phyloP scores from a whole-genome alignment of 2,797 vertebrate species.

The Orientallactaga sibirica region DNA sequence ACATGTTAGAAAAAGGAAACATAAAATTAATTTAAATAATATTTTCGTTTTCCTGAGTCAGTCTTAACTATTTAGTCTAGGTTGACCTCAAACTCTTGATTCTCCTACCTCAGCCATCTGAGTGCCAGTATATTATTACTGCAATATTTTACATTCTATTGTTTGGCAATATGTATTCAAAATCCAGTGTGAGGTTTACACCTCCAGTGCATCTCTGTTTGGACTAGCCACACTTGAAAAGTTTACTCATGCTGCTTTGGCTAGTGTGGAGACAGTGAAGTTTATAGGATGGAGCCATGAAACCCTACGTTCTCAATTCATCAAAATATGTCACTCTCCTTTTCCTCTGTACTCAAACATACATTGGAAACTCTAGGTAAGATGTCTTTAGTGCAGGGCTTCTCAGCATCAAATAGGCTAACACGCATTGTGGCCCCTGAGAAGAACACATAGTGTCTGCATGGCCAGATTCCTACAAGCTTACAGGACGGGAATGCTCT shows the following conservation, averaged over 20 bases:
- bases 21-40: slow-evolving; percentile 8
- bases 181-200: neutral
- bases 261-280: neutral
- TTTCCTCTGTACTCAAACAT: neutral
- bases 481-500: neutral
- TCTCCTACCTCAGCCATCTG: neutral
- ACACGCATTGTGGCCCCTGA: neutral
- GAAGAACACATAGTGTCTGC: neutral
- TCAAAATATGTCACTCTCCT: neutral
- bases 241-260: neutral
- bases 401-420: neutral
- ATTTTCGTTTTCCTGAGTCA: neutral
- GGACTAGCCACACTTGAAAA: neutral
- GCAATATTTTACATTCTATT: neutral
- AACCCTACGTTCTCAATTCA: neutral
- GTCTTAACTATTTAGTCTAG: neutral
- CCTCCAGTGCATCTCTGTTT: neutral
- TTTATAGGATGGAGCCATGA: neutral
- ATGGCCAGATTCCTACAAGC: neutral
- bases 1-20: neutral
- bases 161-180: slow-evolving; percentile 5
- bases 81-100: neutral
- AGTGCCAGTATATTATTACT: neutral
- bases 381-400: neutral
- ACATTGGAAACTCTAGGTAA: neutral